These are phyloP conservation scores for Thamnaconus septentrionalis DNA, from an alignment of 2,113 vertebrate genomes.

Conservation along the genomic window DNA sequence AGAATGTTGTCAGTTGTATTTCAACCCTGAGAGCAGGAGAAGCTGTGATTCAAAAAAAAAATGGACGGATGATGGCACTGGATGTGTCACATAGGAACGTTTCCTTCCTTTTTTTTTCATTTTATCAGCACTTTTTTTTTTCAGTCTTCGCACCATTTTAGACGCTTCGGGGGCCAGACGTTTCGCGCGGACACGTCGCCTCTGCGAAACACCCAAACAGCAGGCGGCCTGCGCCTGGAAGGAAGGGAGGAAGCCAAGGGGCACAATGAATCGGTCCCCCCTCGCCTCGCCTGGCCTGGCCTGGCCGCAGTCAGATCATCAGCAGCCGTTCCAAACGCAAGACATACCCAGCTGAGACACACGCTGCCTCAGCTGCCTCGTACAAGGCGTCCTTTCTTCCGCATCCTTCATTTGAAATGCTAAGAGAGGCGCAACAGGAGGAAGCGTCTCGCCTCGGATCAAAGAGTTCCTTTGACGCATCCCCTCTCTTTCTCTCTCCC, in stretches of 20 bases:
- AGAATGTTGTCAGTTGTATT: too few species aligned
- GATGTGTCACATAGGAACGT: too few species aligned
- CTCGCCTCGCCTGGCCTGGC: too few species aligned
- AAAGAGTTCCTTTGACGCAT: constrained; percentile 68
- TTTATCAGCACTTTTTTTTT: too few species aligned
- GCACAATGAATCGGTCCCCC: too few species aligned
- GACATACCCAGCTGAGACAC: constrained; percentile 62
- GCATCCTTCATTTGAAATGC: constrained; percentile 75
- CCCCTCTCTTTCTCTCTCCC: constrained; percentile 22
- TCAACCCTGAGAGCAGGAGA: constrained; percentile 10
- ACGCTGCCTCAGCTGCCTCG: constrained; percentile 57
- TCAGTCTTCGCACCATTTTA: too few species aligned
- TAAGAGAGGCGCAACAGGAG: constrained; percentile 72
- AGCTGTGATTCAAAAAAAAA: not conserved
- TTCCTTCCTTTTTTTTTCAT: too few species aligned
- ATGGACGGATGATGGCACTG: not conserved
- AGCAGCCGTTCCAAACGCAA: constrained; percentile 47
- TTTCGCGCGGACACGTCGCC: too few species aligned
- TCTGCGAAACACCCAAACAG: not conserved
- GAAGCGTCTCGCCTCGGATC: constrained; percentile 68
- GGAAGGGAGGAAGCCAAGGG: not conserved
- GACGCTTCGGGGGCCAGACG: too few species aligned
- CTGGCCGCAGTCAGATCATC: constrained; percentile 33
- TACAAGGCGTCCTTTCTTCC: constrained; percentile 71
- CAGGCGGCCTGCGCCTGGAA: constrained; percentile 40